A percentile compares a stretch with the other conserved stretches of the same genome.
phyloP scores from a whole-genome alignment of 2,797 vertebrate species.

The Melanotaenia pygmaea region DNA sequence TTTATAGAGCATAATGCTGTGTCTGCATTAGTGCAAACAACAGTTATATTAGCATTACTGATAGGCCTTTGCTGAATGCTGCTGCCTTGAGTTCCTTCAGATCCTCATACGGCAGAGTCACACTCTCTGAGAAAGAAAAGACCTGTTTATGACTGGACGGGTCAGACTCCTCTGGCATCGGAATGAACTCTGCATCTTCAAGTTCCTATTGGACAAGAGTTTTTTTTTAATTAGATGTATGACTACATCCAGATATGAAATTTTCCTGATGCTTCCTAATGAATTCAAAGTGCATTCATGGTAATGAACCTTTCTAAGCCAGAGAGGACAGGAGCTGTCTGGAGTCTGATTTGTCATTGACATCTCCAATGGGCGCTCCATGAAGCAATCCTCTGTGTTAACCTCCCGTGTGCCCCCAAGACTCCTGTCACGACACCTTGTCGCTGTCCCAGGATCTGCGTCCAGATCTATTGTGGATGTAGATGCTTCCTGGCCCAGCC shows the following conservation, averaged over 20 bases:
- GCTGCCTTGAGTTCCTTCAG: constrained; percentile 89
- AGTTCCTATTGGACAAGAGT: constrained; percentile 87
- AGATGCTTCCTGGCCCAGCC: constrained; percentile 83
- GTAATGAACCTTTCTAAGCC: constrained; percentile 92
- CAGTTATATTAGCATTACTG: constrained; percentile 65
- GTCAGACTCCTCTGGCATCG: constrained; percentile 86
- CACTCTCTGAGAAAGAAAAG: constrained; percentile 84
- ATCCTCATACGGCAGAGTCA: constrained; percentile 91
- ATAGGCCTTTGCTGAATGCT: constrained; percentile 73
- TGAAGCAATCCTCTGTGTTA: constrained; percentile 84
- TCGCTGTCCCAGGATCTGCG: constrained; percentile 86
- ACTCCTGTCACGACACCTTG: constrained; percentile 87
- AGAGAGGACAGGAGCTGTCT: constrained; percentile 95
- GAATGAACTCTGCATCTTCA: constrained; percentile 96
- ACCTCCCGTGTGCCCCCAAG: constrained; percentile 94
- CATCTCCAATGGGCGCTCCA: constrained; percentile 83
- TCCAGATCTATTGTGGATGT: constrained; percentile 88
- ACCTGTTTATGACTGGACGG: constrained; percentile 81
- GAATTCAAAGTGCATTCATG: not conserved
- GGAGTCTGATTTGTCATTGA: constrained; percentile 84
- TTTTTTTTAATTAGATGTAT: constrained; percentile 9
- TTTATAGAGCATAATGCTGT: not conserved
- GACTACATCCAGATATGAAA: not conserved
- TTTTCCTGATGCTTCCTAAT: not conserved
- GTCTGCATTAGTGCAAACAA: not conserved